Percentiles rank a stretch among this genome's conserved stretches.
Evolutionary conservation across 2,888 invertebrate species (phyloP).

Genomic region (Daptonema setosum): DNA sequence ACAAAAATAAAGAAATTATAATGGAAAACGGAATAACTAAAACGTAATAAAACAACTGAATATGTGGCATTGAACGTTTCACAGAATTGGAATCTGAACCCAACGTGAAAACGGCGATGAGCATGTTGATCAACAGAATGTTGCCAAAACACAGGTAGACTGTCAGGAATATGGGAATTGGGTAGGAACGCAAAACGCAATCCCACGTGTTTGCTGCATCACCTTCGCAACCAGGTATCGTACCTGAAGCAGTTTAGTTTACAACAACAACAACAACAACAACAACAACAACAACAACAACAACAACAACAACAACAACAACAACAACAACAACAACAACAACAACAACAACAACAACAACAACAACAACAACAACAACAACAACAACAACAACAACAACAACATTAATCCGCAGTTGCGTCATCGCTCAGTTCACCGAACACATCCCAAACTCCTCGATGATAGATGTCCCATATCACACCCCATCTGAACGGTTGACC

Average conservation of each 20-base stretch:
- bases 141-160: background rate
- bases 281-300: no score
- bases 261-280: no score
- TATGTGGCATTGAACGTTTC: no score
- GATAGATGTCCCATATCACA: slow-evolving; percentile 27
- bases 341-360: no score
- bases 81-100: no score
- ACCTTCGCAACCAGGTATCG: background rate
- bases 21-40: no score
- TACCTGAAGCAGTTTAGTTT: background rate
- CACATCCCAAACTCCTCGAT: slow-evolving; percentile 31
- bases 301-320: no score
- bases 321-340: no score
- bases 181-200: background rate
- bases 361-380: no score
- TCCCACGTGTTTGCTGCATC: background rate
- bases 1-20: no score
- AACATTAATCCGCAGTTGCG: slow-evolving; percentile 4
- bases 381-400: no score
- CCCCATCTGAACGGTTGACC: background rate
- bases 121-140: background rate
- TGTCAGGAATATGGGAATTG: background rate
- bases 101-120: background rate
- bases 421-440: slow-evolving; percentile 31
- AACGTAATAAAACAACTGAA: no score